Percentiles rank a stretch among this genome's conserved stretches.
These are phyloP conservation scores for Tholera decimalis DNA, from an alignment of 2,888 invertebrate genomes.

Conservation along the genomic window DNA sequence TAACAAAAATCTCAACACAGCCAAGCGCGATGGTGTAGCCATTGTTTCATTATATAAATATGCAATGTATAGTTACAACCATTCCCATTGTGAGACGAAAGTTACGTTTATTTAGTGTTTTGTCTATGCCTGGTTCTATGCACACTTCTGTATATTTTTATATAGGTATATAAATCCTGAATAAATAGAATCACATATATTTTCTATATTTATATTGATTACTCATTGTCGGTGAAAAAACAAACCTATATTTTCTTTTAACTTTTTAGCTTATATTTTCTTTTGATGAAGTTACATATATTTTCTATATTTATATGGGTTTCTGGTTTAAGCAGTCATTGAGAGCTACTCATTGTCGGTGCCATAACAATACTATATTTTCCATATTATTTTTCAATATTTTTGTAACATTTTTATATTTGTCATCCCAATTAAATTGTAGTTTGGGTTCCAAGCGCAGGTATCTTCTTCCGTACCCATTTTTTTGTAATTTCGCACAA, in stretches of 20 bases:
- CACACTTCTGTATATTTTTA: constrained; percentile 46
- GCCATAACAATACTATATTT: neutral
- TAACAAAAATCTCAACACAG: constrained; percentile 65
- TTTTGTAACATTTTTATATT: too few relatives aligned
- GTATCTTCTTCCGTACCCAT: too few relatives aligned
- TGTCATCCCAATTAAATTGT: too few relatives aligned
- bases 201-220: neutral
- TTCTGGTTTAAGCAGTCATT: too few relatives aligned
- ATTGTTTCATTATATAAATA: constrained; percentile 25
- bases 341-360: neutral
- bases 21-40: constrained; percentile 30
- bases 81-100: constrained; percentile 76
- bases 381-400: too few relatives aligned
- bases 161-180: neutral
- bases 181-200: neutral
- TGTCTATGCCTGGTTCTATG: constrained; percentile 70
- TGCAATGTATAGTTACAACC: constrained; percentile 61
- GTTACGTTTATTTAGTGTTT: constrained; percentile 58
- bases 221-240: neutral
- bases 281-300: neutral
- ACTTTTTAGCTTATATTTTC: too few relatives aligned
- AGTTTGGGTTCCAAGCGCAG: too few relatives aligned
- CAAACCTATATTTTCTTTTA: too few relatives aligned
- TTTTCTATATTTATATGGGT: neutral
- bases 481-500: too few relatives aligned